Evolutionary conservation across 2,888 invertebrate genomes (phyloP), one percentile per base, ranked within the genome.

Genomic region (Furcula furcula): DNA sequence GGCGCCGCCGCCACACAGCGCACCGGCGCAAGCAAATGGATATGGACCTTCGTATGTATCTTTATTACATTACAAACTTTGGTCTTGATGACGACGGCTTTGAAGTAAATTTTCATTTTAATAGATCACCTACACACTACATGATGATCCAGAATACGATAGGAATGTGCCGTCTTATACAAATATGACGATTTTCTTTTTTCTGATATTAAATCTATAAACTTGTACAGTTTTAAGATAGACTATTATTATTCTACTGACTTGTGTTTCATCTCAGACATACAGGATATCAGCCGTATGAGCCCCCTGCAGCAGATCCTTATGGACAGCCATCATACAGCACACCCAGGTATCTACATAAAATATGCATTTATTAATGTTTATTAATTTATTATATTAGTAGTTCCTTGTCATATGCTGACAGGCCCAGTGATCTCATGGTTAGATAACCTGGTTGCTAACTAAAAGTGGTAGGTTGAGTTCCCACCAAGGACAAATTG

Each of bases 101-200:
- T 10, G 4, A 20, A 2, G n/a, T 20, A 3, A 20, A 9, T 16
- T 16, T 6, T 20, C 9, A 20, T 20, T 16, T 16, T 6, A 16
- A 16, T 6, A 16, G 14, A 26, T 10, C 3, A 7, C 9, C n/a
- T 4, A 19, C 1, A 16, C 25, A 15, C 22, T 28, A n/a, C 16
- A 78, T 85, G 85, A 86, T 87, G 87, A 87, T 69, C 85, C 80
- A 53, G 58, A 70, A 71, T 75, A 74, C 70, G 87, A 87, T 86
- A 87, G 87, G 87, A 87, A 87, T 86, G 87, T 87, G 87, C 87
- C 86, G 87, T 85, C 87, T 84, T 78, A 87, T 79, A 87, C 86
- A 86, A 41, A 79, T 31, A 70, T 87, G 87, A 83, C 82, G 86
- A 76, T 75, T 70, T 44, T 59, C 55, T 59, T 38, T 46, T 40